A percentile compares a stretch with the other conserved stretches of the same genome.
Conservation (phyloP, 2,888 invertebrate species). For the Nomada fucata region DNA sequence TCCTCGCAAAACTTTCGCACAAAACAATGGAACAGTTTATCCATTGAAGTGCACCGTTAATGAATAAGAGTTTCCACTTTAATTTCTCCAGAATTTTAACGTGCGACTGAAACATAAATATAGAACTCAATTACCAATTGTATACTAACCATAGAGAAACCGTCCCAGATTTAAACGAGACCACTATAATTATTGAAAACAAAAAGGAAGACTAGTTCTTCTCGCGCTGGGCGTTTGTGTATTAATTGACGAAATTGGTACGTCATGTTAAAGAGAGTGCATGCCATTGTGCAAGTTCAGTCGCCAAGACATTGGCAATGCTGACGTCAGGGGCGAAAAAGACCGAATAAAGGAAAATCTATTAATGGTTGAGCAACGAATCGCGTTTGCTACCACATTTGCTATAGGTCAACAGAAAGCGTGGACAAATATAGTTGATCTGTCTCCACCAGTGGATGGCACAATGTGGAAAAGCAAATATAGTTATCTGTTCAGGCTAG, state of each 20-base stretch:
- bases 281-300: neutral
- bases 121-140: neutral
- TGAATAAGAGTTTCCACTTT: constrained; percentile 3
- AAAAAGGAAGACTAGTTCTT: too few species aligned
- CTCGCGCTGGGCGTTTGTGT: neutral
- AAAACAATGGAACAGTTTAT: neutral
- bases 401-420: constrained; percentile 43
- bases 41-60: neutral
- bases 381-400: constrained; percentile 32
- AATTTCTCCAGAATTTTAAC: neutral
- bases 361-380: constrained; percentile 49
- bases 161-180: neutral
- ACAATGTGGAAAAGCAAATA: constrained; percentile 42
- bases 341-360: constrained; percentile 40
- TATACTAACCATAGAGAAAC: neutral
- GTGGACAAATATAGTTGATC: constrained; percentile 28
- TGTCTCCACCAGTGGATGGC: constrained; percentile 1
- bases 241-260: neutral
- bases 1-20: neutral
- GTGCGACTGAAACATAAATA: neutral
- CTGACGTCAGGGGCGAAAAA: constrained; percentile 55
- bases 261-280: neutral
- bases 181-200: too few species aligned
- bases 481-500: constrained; percentile 15
- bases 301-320: constrained; percentile 29